Conservation (phyloP, 2,888 invertebrate species). For the Pecten maximus region DNA sequence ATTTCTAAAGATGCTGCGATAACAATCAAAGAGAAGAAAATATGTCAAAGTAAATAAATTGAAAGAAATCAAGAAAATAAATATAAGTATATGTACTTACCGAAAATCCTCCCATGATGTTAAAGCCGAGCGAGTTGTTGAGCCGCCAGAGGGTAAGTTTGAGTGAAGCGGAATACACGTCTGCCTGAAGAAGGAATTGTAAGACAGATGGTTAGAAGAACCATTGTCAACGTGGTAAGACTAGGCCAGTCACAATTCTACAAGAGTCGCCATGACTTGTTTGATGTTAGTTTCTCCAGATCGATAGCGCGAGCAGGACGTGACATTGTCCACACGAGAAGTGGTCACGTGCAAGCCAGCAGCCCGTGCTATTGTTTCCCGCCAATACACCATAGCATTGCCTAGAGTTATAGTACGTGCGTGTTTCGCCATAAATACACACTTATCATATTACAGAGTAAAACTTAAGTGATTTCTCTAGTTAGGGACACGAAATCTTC, state of each 20-base stretch:
- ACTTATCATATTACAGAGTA: slow-evolving; percentile 18
- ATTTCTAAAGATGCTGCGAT: not conserved
- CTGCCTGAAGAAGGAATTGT: slow-evolving; percentile 13
- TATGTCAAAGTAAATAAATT: not conserved
- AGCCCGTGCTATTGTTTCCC: slow-evolving; percentile 11
- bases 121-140: slow-evolving; percentile 73
- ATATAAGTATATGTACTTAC: slow-evolving; percentile 59
- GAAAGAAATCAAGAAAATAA: not conserved
- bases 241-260: slow-evolving; percentile 15
- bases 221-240: slow-evolving; percentile 22
- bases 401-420: slow-evolving; percentile 13
- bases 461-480: slow-evolving; percentile 33
- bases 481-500: slow-evolving; percentile 20
- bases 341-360: slow-evolving; percentile 28
- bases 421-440: slow-evolving; percentile 21
- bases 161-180: slow-evolving; percentile 39
- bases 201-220: slow-evolving; percentile 23
- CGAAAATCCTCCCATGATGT: slow-evolving; percentile 76
- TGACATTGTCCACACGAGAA: slow-evolving; percentile 35
- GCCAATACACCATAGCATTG: not conserved
- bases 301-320: slow-evolving; percentile 31
- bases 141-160: slow-evolving; percentile 68
- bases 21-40: not conserved
- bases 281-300: slow-evolving; percentile 24
- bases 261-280: slow-evolving; percentile 32